Conservation (phyloP, 30 jellyfish, hydroid and myxozoan species). For the Pseudorhiza aurosa region DNA sequence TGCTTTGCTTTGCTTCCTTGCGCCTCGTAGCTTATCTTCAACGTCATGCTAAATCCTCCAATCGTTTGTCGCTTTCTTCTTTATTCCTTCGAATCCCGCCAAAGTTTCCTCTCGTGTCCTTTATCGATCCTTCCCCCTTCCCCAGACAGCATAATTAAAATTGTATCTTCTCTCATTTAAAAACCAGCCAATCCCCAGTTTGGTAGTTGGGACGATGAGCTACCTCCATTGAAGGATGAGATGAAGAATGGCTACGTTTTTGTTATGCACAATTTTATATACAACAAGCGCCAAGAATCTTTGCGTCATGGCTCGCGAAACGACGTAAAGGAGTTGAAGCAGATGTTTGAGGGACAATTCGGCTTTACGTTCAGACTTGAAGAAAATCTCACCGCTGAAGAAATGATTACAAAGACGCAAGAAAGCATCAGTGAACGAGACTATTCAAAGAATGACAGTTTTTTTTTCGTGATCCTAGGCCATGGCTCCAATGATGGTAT, state of each 20-base stretch:
- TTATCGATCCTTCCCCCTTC: no score
- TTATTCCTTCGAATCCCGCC: no score
- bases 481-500: conserved; percentile 80
- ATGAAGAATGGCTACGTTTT: conserved; percentile 39
- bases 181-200: no score
- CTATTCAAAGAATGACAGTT: conserved; percentile 22
- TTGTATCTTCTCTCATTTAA: no score
- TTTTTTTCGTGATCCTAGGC: conserved; percentile 42
- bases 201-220: neutral
- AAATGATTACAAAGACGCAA: neutral
- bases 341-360: conserved; percentile 18
- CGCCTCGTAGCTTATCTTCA: no score
- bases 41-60: no score
- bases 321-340: conserved; percentile 47
- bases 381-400: conserved; percentile 13
- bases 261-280: conserved; percentile 12
- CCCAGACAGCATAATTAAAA: no score
- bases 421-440: conserved; percentile 23
- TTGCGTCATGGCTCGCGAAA: conserved; percentile 60
- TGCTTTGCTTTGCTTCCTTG: no score
- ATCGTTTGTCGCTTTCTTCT: no score
- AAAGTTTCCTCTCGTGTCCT: no score
- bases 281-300: neutral
- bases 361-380: conserved; percentile 22
- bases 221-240: neutral